A percentile compares a stretch with the other conserved stretches of the same genome.
phyloP scores from a whole-genome alignment of 2,888 invertebrate species.

The Rhorus exstirpatorius region DNA sequence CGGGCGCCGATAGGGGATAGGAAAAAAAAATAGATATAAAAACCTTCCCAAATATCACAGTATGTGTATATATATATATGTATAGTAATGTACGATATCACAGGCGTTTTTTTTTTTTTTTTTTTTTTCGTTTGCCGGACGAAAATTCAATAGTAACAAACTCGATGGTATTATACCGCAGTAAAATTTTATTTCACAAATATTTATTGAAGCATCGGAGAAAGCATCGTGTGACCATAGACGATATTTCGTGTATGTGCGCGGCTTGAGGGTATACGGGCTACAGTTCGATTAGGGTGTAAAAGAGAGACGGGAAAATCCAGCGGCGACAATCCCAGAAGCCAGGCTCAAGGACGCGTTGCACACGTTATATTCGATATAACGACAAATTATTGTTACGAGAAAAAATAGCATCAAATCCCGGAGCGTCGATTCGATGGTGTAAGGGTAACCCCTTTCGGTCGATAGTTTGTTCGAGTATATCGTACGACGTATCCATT shows the following conservation, averaged over 20 bases:
- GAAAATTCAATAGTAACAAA: conserved; percentile 85
- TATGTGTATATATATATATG: too few relatives aligned
- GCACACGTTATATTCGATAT: conserved; percentile 81
- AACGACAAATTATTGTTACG: conserved; percentile 86
- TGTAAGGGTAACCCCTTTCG: background rate
- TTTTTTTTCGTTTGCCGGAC: too few relatives aligned
- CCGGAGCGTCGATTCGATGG: conserved; percentile 31
- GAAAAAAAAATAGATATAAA: too few relatives aligned
- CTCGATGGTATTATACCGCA: conserved; percentile 83
- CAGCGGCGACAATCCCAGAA: conserved; percentile 53
- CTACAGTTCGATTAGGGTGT: conserved; percentile 14
- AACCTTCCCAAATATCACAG: too few relatives aligned
- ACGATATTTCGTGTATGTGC: conserved; percentile 53
- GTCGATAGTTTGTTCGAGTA: conserved; percentile 58
- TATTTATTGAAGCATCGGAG: conserved; percentile 82
- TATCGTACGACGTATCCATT: conserved; percentile 81
- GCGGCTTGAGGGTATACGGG: conserved; percentile 31
- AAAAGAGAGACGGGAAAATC: conserved; percentile 48
- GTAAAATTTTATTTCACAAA: conserved; percentile 85
- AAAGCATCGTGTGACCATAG: conserved; percentile 41
- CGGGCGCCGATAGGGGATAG: too few relatives aligned
- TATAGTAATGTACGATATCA: conserved; percentile 6
- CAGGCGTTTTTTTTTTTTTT: background rate
- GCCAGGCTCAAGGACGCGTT: conserved; percentile 52
- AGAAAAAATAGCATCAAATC: conserved; percentile 80